phyloP scores from a whole-genome alignment of 2,113 vertebrate genomes.

The Rhagologus leucostigma region DNA sequence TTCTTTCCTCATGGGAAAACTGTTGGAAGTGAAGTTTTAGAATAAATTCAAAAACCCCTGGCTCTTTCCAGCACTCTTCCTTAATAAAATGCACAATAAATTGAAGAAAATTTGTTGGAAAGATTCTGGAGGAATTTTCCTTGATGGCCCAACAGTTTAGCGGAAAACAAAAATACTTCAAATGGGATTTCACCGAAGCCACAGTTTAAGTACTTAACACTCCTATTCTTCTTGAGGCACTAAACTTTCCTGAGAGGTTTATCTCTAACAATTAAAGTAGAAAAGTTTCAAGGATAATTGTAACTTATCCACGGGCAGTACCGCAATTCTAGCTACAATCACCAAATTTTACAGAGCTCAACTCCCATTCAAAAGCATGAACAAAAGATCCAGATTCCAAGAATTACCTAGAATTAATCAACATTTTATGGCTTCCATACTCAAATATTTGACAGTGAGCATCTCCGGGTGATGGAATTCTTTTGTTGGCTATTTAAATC shows the following conservation, averaged over 20 bases:
- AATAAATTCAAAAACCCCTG: accelerated
- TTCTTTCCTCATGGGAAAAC: not conserved
- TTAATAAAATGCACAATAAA: not conserved
- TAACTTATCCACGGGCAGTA: not conserved
- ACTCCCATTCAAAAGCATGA: not conserved
- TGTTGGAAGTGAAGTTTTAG: not conserved
- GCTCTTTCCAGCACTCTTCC: not conserved
- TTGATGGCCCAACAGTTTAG: not conserved
- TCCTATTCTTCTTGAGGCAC: not conserved
- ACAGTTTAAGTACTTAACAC: not conserved
- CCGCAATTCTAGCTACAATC: not conserved
- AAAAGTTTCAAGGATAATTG: not conserved
- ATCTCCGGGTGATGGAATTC: not conserved
- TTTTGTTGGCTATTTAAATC: not conserved
- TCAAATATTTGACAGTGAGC: not conserved
- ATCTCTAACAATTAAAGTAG: not conserved
- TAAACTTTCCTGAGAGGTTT: not conserved
- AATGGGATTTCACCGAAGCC: not conserved
- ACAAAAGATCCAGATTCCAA: not conserved
- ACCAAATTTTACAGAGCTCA: not conserved
- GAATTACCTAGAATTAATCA: not conserved
- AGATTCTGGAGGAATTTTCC: not conserved
- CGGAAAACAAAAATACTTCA: not conserved
- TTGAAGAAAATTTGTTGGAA: not conserved
- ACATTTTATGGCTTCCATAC: not conserved